Evolutionary conservation across 30 jellyfish, hydroid and myxozoan species (phyloP), one percentile per base, ranked within the genome.

Genomic region (Aurelia aurita): DNA sequence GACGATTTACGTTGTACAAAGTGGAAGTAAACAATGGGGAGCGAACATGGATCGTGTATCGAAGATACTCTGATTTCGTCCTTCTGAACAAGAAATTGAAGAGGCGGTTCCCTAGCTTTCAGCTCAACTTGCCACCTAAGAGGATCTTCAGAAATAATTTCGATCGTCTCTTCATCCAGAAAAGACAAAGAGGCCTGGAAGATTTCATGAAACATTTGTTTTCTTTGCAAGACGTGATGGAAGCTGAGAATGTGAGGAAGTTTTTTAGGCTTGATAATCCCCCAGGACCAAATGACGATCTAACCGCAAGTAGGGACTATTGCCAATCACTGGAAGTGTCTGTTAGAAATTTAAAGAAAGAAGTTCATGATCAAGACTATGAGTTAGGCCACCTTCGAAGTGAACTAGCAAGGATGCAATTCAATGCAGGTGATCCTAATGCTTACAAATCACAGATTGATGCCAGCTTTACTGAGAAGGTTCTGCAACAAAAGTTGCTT

Each of bases 41-140:
- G 68, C 68, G 89, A 10, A 31, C 88, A 3, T 91, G 98, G 98
- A 72, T 85, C 65, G 98, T 91, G 15, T 86, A 64, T 81, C 96
- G 94, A 15, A 57, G 98, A 15, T 91, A 76, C 66, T 91, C 98
- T n/a, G 98, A 91, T 68, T 91, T 91, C 60, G 98, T 91, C 22
- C 82, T 71, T 46, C 77, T 91, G 44, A 85, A 91, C 74, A 85
- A 85, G 68, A 80, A 91, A 45, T 79, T 91, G 47, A 71, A 67
- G 53, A 77, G 58, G 68, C 51, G 34, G 31, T 91, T 91, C 77
- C 98, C 96, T 16, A 76, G 84, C 2, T 77, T 91, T 55, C 80
- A 77, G 43, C 81, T 91, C 5, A 86, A 80, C 60, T 83, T 91
- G 85, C 98, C 98, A 18, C 98, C 98, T 34, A 91, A 91, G 72